Conservation (phyloP, 2,797 vertebrate species). For the Lacerta viridis region DNA sequence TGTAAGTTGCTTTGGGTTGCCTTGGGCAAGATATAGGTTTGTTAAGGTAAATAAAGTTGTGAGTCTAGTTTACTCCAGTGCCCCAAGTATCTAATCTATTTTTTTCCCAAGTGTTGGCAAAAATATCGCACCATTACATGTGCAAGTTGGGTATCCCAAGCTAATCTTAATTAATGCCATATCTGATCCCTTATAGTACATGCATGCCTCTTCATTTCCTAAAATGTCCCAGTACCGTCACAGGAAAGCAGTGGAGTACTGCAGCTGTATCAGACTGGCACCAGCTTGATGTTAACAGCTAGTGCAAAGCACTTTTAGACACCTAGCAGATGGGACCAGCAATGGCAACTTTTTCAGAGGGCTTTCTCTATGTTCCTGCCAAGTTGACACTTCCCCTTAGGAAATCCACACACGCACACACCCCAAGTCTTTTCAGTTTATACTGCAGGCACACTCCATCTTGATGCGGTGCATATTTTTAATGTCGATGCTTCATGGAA, state of each 20-base stretch:
- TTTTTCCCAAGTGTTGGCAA: no score
- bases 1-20: no score
- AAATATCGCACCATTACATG: background rate
- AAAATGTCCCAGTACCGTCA: background rate
- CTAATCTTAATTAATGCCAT: background rate
- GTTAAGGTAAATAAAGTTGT: no score
- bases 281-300: background rate
- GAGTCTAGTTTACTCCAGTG: no score
- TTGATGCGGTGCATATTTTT: background rate
- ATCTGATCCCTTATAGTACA: background rate
- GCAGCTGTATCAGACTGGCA: background rate
- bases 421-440: background rate
- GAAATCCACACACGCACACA: background rate
- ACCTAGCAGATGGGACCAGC: background rate
- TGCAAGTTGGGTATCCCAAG: background rate
- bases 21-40: no score
- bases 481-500: background rate
- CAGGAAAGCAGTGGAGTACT: no score
- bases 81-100: no score
- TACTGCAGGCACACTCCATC: background rate
- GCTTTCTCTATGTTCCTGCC: background rate
- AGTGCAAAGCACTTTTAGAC: background rate
- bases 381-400: conserved; percentile 29
- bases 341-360: background rate
- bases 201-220: background rate